A percentile compares a stretch with the other conserved stretches of the same genome.
phyloP scores from a whole-genome alignment of 2,888 invertebrate genomes.

The Rotaria sp. region DNA sequence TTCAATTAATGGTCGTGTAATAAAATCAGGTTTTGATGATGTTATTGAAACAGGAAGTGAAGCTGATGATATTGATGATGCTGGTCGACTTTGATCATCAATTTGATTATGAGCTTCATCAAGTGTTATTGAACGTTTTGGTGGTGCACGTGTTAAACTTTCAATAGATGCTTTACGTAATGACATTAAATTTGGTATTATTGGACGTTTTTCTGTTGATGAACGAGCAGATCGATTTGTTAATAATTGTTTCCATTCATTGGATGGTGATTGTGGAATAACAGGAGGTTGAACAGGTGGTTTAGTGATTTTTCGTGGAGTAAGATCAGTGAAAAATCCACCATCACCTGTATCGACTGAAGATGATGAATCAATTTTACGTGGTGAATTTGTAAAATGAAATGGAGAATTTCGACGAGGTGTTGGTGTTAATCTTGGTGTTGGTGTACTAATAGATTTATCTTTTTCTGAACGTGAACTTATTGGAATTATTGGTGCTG shows the following conservation, averaged over 20 bases:
- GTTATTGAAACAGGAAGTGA: conserved; percentile 6
- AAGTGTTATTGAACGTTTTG: background rate
- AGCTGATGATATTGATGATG: background rate
- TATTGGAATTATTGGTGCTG: background rate
- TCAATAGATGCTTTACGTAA: background rate
- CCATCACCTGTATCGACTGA: background rate
- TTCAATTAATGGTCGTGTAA: background rate
- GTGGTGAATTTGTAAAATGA: background rate
- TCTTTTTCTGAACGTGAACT: background rate
- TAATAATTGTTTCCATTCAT: background rate
- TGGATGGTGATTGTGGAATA: background rate
- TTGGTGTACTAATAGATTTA: background rate
- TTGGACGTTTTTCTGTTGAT: background rate
- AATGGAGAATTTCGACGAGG: background rate
- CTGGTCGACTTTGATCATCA: background rate
- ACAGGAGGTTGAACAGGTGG: background rate
- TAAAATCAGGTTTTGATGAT: conserved; percentile 20
- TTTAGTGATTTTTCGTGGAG: background rate
- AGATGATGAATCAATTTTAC: background rate
- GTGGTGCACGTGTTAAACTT: background rate
- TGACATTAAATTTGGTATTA: background rate
- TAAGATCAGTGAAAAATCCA: conserved; percentile 10
- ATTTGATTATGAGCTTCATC: background rate
- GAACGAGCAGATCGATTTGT: background rate
- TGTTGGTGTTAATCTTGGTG: background rate